Percentiles rank a stretch among this genome's conserved stretches.
Evolutionary conservation across 1,140 invertebrate genomes (phyloP).

Genomic region (Whitmania pigra): DNA sequence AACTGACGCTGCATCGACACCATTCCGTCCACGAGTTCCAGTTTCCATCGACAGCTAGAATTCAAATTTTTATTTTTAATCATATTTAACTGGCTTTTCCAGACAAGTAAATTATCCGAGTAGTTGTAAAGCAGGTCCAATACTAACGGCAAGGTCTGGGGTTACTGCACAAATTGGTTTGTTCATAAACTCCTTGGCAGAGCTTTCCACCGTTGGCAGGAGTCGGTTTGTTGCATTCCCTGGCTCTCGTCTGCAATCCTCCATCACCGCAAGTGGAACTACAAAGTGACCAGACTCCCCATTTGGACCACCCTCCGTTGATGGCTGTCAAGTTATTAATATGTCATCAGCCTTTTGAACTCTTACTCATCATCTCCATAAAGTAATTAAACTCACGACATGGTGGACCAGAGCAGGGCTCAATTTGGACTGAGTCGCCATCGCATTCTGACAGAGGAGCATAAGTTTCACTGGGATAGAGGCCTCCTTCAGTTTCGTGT

Average conservation of each 20-base stretch:
- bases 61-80: no score
- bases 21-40: slow-evolving; percentile 5
- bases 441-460: no score
- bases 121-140: background rate
- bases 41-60: slow-evolving; percentile 3
- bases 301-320: slow-evolving; percentile 10
- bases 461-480: no score
- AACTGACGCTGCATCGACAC: slow-evolving; percentile 14
- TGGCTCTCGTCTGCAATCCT: slow-evolving; percentile 38
- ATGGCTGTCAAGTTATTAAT: no score
- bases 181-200: slow-evolving; percentile 16
- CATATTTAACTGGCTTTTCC: background rate
- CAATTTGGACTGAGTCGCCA: no score
- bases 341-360: no score
- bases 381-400: no score
- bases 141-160: background rate
- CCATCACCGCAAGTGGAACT: slow-evolving; percentile 14
- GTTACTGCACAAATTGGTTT: background rate
- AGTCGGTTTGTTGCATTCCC: slow-evolving; percentile 44
- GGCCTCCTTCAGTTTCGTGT: no score
- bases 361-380: no score
- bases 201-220: slow-evolving; percentile 20
- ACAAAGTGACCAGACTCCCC: slow-evolving; percentile 16
- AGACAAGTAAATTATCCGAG: background rate
- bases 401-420: no score